Evolutionary conservation across 2,888 invertebrate species (phyloP).

Genomic region (Trypoxylon attenuatum): DNA sequence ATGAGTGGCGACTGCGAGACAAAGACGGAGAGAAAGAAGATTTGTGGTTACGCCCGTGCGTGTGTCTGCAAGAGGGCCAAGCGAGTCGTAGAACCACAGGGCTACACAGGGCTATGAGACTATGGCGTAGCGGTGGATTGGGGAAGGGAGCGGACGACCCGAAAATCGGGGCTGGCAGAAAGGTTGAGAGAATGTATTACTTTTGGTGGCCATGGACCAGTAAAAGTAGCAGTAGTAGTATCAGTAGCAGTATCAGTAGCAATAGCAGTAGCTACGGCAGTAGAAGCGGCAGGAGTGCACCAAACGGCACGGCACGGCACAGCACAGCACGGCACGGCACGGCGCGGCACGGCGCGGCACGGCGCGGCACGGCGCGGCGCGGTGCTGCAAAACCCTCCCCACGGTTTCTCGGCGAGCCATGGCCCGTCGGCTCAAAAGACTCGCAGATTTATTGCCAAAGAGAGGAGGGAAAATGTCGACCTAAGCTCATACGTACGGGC

Average conservation of each 20-base stretch:
- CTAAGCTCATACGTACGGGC: conserved; percentile 74
- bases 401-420: conserved; percentile 42
- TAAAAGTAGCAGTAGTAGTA: background rate
- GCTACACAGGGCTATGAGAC: too few relatives aligned
- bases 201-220: too few relatives aligned
- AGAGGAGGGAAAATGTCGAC: conserved; percentile 75
- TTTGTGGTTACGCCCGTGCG: too few relatives aligned
- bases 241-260: background rate
- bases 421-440: conserved; percentile 72
- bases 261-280: too few relatives aligned
- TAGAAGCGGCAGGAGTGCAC: background rate
- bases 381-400: conserved; percentile 35
- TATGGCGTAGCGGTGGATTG: too few relatives aligned
- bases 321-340: conserved; percentile 40
- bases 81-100: too few relatives aligned
- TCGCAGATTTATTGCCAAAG: conserved; percentile 74
- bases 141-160: background rate
- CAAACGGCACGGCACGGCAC: background rate
- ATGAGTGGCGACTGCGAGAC: conserved; percentile 22
- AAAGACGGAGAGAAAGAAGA: conserved; percentile 41
- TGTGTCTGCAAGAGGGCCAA: too few relatives aligned
- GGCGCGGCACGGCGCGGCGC: conserved; percentile 33
- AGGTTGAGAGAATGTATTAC: too few relatives aligned
- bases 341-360: conserved; percentile 6
- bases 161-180: background rate